A percentile compares a stretch with the other conserved stretches of the same genome.
These are phyloP conservation scores for Aphidoletes aphidimyza DNA, from an alignment of 2,888 invertebrate genomes.

Conservation along the genomic window DNA sequence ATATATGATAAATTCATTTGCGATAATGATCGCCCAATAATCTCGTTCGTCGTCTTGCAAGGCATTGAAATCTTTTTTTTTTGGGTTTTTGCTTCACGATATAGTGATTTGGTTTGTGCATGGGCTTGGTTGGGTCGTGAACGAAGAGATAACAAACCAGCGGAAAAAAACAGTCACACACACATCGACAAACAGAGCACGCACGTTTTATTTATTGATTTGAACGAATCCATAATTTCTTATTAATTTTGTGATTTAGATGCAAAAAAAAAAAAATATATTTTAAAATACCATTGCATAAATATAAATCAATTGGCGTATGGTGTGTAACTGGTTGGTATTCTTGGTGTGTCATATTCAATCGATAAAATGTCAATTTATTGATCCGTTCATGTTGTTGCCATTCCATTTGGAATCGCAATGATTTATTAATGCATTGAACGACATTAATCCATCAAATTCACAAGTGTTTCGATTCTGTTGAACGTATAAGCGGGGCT, in stretches of 20 bases:
- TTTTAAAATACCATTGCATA: too few relatives aligned
- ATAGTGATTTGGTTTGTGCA: too few relatives aligned
- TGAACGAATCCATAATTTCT: background rate
- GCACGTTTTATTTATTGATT: background rate
- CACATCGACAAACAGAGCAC: too few relatives aligned
- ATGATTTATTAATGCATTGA: background rate
- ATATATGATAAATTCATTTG: background rate
- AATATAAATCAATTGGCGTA: too few relatives aligned
- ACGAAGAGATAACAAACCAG: too few relatives aligned
- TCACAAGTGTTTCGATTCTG: background rate
- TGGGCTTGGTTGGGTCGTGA: too few relatives aligned
- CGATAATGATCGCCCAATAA: background rate
- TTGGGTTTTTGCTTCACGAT: background rate
- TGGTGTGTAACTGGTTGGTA: too few relatives aligned
- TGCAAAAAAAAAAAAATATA: too few relatives aligned
- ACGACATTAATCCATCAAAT: background rate
- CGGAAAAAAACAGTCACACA: background rate
- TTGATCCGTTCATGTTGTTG: background rate
- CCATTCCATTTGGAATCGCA: background rate
- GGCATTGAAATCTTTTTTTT: conserved; percentile 34
- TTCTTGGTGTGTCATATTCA: too few relatives aligned
- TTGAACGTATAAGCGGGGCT: too few relatives aligned
- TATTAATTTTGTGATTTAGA: background rate
- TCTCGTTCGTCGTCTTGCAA: background rate
- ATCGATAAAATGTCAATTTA: background rate